Evolutionary conservation across 53 echinoderm and acorn worm species (phyloP), one percentile per base, ranked within the genome.

Genomic region (Echinometra lucunter): DNA sequence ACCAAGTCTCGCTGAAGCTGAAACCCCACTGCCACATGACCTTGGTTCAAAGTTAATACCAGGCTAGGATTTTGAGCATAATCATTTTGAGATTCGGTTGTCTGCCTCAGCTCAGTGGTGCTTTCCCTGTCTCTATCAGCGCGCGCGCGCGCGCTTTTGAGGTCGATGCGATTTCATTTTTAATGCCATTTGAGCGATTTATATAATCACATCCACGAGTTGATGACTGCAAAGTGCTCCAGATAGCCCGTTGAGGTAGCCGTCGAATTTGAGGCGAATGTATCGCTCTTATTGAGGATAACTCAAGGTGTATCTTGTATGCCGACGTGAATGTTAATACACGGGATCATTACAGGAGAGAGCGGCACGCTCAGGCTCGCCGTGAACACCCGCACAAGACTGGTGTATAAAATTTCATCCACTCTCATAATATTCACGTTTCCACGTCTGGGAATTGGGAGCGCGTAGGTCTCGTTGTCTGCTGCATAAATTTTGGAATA

Each of bases 1-100:
- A 42, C 78, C 42, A 21, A 42, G 38, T 1, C 42, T 78, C 38
- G 38, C 21, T 1, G 78, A 78, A 78, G 78, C 78, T 78, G 18
- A 78, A 78, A 78, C 42, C 78, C 53, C 78, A 21, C 23, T 17
- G 42, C 78, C 3, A 5, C 42, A 38, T 78, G 78, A 78, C 78
- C 78, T 78, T 42, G 78, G 42, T 78, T 42, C 42, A 4, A 78
- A 78, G 78, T 78, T 78, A 78, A 78, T 78, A 78, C 78, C 78
- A 78, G 78, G 78, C 38, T 42, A 78, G 17, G 42, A 78, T 21
- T 78, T 78, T 67, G n/a, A n/a, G n/a, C 69, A 69, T 69, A 34
- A 69, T 78, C 42, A 42, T 78, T 42, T 42, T 21, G 42, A 78
- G 78, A 78, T 38, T 78, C 42, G 78, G 78, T 78, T 40, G 42